phyloP scores from a whole-genome alignment of 92 coral and sea anemone species.

The Hydrozoanthus gracilis region DNA sequence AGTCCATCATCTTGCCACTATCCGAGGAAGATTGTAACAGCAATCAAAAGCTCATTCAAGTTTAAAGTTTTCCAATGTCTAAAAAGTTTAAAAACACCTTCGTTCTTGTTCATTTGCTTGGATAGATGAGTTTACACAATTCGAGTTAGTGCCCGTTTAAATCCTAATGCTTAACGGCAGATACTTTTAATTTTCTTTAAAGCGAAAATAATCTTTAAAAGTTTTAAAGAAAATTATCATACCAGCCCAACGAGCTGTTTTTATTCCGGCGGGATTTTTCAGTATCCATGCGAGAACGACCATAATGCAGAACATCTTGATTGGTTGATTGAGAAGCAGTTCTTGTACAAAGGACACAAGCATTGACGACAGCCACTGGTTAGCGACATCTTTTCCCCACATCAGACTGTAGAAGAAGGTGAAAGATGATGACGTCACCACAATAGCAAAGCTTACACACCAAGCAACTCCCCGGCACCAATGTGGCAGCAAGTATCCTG shows the following conservation, averaged over 20 bases:
- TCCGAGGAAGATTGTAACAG: too few relatives aligned
- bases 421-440: slow-evolving; percentile 67
- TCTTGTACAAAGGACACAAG: slow-evolving; percentile 83
- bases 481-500: slow-evolving; percentile 56
- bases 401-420: slow-evolving; percentile 86
- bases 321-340: slow-evolving; percentile 79
- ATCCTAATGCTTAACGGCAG: too few relatives aligned
- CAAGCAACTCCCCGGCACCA: slow-evolving; percentile 76
- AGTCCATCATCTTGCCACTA: too few relatives aligned
- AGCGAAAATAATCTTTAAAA: too few relatives aligned
- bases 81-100: too few relatives aligned
- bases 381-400: slow-evolving; percentile 85
- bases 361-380: slow-evolving; percentile 88
- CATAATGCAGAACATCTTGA: slow-evolving; percentile 70
- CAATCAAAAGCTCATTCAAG: too few relatives aligned
- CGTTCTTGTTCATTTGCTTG: too few relatives aligned
- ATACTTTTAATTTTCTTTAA: too few relatives aligned
- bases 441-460: slow-evolving; percentile 69
- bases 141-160: too few relatives aligned
- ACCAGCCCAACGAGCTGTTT: slow-evolving; percentile 24
- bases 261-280: slow-evolving; percentile 11
- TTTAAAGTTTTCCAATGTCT: too few relatives aligned
- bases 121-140: too few relatives aligned
- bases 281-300: slow-evolving; percentile 59
- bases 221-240: neutral